Evolutionary conservation across 2,113 vertebrate species (phyloP).

Genomic region (Tricholaema leucomelas): DNA sequence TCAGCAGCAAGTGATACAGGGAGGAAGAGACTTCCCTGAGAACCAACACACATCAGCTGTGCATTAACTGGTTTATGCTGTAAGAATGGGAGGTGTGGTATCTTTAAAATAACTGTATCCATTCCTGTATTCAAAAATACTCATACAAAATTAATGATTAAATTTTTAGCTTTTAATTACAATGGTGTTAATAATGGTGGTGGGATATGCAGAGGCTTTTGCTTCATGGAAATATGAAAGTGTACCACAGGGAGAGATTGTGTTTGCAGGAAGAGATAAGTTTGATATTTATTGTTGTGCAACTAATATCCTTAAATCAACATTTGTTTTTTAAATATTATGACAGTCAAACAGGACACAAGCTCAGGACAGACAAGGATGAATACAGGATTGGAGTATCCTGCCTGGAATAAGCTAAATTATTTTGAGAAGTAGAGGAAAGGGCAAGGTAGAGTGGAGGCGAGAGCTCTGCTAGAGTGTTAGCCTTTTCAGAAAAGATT

Average conservation of each 20-base stretch:
- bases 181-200: not conserved
- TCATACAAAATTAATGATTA: not conserved
- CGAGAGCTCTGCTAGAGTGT: not conserved
- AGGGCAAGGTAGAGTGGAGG: not conserved
- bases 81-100: not conserved
- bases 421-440: not conserved
- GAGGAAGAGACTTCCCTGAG: not conserved
- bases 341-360: not conserved
- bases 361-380: not conserved
- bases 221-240: not conserved
- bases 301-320: not conserved
- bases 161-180: not conserved
- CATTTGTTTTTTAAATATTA: not conserved
- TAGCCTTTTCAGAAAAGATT: not conserved
- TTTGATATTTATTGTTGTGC: not conserved
- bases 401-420: not conserved
- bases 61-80: not conserved
- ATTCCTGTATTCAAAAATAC: not conserved
- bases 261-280: not conserved
- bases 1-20: not conserved
- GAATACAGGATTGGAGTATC: not conserved
- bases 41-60: not conserved
- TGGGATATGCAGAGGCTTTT: not conserved
- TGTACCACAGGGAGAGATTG: too few species aligned
- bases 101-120: not conserved